Evolutionary conservation across 2,797 vertebrate species (phyloP), one percentile per base, ranked within the genome.

Genomic region (Rhincodon typus): DNA sequence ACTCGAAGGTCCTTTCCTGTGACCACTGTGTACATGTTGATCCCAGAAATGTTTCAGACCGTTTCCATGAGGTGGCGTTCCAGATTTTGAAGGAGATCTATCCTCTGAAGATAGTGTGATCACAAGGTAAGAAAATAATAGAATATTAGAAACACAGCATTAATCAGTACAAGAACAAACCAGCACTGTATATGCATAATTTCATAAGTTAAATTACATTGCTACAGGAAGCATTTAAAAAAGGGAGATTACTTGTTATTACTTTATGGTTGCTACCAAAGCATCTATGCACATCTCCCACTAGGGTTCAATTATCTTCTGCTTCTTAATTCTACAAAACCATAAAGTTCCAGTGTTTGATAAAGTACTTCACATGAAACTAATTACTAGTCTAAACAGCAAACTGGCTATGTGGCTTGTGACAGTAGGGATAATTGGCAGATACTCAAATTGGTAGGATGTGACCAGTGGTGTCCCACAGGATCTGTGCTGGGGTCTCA

Each of bases 1-100:
- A 95, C 97, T 98, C 5, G 96, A 98, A 2, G 98, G 97, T 53
- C 98, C 98, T 97, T 97, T 98, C 8, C 99, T 99, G 96, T 99
- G 99, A 97, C 99, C 99, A 96, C 97, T 97, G 96, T 98, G 98
- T 0, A 98, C 95, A 3, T 97, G 98, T 4, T 97, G 97, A 95
- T 98, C 98, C 21, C 96, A 8, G 50, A 97, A 97, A 2, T 98
- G 98, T 95, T 97, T 98, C 96, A 99, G 98, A 66, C 98, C 98
- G 0, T 98, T 98, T 66, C 97, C 98, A 23, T 98, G 97, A 23
- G 95, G 67, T 74, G 98, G 98, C 0, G 98, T 98, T 42, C 95
- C 97, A 0, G 98, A 98, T 94, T 98, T 97, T 3, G 98, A 98
- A 96, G 97, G 97, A 62, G 96, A 96, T 91, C 97, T 70, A 69